Base-by-base conservation (phyloP, 1,140 invertebrate species). In the Drosophila nannoptera region DNA sequence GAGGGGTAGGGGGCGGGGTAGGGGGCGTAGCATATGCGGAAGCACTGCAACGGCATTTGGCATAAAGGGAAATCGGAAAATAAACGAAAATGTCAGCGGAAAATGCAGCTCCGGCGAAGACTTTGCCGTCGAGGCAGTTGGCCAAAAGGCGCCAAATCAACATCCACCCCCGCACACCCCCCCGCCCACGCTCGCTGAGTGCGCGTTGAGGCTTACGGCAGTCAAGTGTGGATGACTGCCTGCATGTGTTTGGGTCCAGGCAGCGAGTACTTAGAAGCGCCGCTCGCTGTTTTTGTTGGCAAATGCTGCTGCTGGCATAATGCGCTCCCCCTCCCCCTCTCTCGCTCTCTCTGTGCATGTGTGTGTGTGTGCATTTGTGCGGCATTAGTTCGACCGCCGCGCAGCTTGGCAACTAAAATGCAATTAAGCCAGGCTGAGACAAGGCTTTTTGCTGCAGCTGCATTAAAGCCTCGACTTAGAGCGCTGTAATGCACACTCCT, bases 351-450 rank as follows among this genome's bases (percentile, higher is more conserved):
- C 60, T 60, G 42, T 36, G 58, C 5, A 31, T n/a, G 12, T 33
- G 3, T 33, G 29, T 32, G n/a, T 33, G 32, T 55, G 36, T 46
- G 67, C 54, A 72, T 49, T 55, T 52, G 67, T 48, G 58, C 38
- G 68, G 48, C 55, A 65, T 62, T 56, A 58, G 48, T 54, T 63
- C 59, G 48, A 62, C 50, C 61, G 61, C 61, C 59, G 58, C 68
- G 59, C 75, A 78, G 80, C 74, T 77, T 64, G 78, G 74, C 73
- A 84, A 84, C 80, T 84, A 84, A 84, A 84, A 84, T 84, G 80
- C 81, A 84, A 84, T 84, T 84, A 84, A 84, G 80, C 80, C 80
- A 84, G 84, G 73, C 76, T 70, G 81, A 84, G 83, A 86, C 81
- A 76, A 80, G 77, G 73, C 80, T 80, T 86, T 84, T 84, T 84